These are phyloP conservation scores for Chondrosia reniformis DNA, from an alignment of 37 sponge, comb jelly and placozoan species.

Conservation along the genomic window DNA sequence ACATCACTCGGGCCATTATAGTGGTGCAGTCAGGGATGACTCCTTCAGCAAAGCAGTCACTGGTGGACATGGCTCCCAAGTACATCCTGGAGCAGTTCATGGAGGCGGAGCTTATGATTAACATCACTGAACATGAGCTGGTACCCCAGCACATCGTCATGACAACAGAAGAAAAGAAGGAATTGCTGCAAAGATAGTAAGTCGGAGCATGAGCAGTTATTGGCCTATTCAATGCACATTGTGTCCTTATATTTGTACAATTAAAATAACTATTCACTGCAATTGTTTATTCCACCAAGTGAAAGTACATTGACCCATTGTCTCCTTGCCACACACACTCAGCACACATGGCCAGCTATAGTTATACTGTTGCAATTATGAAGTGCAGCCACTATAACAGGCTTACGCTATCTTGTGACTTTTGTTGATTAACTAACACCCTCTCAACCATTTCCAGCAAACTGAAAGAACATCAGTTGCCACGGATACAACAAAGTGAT, in stretches of 20 bases:
- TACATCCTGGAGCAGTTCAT: constrained; percentile 93
- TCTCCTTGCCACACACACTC: too few species aligned
- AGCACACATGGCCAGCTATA: too few species aligned
- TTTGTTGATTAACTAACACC: too few species aligned
- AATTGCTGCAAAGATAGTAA: constrained; percentile 87
- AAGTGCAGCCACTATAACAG: too few species aligned
- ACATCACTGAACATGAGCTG: constrained; percentile 93
- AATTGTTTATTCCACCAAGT: too few species aligned
- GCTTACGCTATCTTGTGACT: too few species aligned
- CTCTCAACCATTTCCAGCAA: constrained; percentile 36
- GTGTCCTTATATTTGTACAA: too few species aligned
- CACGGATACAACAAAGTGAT: constrained; percentile 92
- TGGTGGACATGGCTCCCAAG: constrained; percentile 94
- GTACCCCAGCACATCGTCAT: constrained; percentile 97
- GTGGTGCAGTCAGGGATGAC: constrained; percentile 96
- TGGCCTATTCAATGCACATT: too few species aligned
- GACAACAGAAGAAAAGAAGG: constrained; percentile 96
- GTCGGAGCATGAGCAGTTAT: too few species aligned
- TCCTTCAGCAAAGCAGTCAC: constrained; percentile 93
- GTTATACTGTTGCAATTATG: too few species aligned
- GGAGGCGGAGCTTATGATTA: constrained; percentile 98
- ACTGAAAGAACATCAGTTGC: constrained; percentile 94
- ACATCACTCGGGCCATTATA: constrained; percentile 94
- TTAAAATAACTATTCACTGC: too few species aligned
- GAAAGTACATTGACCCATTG: too few species aligned